Percentiles rank a stretch among this genome's conserved stretches.
These are phyloP conservation scores for Notiomystis cincta DNA, from an alignment of 2,113 vertebrate species.

Conservation along the genomic window DNA sequence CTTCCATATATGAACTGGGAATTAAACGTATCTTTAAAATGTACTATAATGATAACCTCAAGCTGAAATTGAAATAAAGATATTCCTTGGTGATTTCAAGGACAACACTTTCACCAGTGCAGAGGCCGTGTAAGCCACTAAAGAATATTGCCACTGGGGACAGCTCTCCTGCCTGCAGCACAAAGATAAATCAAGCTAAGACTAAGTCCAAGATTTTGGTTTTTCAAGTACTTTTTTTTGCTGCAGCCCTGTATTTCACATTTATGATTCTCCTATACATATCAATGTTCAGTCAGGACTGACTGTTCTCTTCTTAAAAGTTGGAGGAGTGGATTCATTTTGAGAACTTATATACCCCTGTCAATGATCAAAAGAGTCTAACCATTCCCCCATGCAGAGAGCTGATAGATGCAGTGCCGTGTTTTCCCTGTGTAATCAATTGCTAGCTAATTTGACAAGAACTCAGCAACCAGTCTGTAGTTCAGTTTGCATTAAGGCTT, in stretches of 20 bases:
- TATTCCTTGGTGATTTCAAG: slow-evolving; percentile 52
- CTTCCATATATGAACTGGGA: slow-evolving; percentile 44
- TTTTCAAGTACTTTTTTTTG: slow-evolving; percentile 27
- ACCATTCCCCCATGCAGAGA: slow-evolving; percentile 11
- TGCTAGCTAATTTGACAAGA: not conserved
- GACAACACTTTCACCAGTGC: slow-evolving; percentile 48
- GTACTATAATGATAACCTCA: slow-evolving; percentile 59
- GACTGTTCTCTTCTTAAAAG: not conserved
- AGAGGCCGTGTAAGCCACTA: slow-evolving; percentile 9
- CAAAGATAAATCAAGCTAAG: slow-evolving; percentile 38
- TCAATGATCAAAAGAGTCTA: slow-evolving; percentile 39
- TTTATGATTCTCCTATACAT: not conserved
- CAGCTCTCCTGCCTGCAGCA: slow-evolving; percentile 30
- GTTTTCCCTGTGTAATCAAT: not conserved
- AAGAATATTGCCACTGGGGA: slow-evolving; percentile 34
- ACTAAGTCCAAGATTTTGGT: slow-evolving; percentile 10
- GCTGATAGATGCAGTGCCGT: not conserved
- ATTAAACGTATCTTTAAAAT: slow-evolving; percentile 37
- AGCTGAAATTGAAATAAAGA: slow-evolving; percentile 61
- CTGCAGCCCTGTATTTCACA: not conserved
- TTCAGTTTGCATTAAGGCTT: not conserved
- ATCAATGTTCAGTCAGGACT: not conserved
- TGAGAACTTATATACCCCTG: not conserved
- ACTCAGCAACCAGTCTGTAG: not conserved
- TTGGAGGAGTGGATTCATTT: slow-evolving; percentile 36